phyloP scores from a whole-genome alignment of 2,797 vertebrate species.

The Tangara arthus region DNA sequence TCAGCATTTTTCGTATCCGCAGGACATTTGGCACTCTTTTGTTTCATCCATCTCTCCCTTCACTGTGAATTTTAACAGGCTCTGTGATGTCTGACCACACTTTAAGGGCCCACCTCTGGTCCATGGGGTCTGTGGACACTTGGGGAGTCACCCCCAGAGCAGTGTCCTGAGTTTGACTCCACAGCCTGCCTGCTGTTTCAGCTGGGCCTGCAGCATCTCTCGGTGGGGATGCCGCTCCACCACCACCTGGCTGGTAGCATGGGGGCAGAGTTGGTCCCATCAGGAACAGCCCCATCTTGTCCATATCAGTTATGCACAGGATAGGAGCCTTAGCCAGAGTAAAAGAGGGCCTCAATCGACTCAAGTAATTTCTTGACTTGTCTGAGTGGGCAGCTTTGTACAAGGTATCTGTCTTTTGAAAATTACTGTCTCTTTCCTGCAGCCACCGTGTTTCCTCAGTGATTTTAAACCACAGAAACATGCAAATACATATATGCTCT shows the following conservation, averaged over 20 bases:
- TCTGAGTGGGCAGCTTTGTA: fast-evolving
- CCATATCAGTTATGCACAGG: not conserved
- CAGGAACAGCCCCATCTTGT: not conserved
- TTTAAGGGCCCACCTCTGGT: not conserved
- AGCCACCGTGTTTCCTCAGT: not conserved
- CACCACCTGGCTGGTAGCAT: not conserved
- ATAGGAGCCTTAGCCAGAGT: not conserved
- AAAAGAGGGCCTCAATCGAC: not conserved
- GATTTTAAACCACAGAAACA: not conserved
- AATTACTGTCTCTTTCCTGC: not conserved
- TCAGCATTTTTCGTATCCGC: not conserved
- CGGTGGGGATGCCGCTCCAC: not conserved
- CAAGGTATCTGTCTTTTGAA: not conserved
- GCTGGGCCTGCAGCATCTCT: not conserved
- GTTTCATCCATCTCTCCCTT: not conserved
- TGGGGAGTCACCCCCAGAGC: not conserved
- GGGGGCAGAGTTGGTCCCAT: not conserved
- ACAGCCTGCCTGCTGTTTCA: not conserved
- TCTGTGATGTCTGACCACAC: not conserved
- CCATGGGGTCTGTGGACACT: fast-evolving
- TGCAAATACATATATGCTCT: not conserved
- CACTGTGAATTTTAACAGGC: not conserved
- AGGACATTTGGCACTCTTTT: not conserved
- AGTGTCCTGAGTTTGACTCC: not conserved
- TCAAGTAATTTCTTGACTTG: not conserved